Conservation (phyloP, 2,888 invertebrate species). For the Dysmachus trigonus region DNA sequence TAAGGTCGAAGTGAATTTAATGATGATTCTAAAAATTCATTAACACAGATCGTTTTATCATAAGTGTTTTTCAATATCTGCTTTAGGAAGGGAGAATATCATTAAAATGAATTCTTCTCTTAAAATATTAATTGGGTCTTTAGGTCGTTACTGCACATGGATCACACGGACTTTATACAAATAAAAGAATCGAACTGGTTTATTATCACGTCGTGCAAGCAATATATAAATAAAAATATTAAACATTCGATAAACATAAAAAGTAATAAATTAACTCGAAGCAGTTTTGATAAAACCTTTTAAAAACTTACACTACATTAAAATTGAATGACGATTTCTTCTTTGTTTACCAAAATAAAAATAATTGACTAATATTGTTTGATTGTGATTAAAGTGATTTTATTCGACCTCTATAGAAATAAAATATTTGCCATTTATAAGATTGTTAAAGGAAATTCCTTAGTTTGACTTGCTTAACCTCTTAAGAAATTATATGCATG, state of each 20-base stretch:
- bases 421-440: neutral
- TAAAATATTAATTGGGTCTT: neutral
- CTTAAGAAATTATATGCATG: neutral
- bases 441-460: neutral
- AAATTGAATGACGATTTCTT: neutral
- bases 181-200: neutral
- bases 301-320: neutral
- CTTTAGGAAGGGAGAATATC: neutral
- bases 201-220: neutral
- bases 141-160: neutral
- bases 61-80: neutral
- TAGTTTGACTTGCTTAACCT: neutral
- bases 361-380: neutral
- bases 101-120: neutral
- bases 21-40: neutral
- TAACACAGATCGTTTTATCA: neutral
- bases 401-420: neutral
- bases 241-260: neutral
- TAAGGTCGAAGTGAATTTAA: neutral
- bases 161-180: neutral
- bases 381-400: neutral
- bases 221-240: neutral
- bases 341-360: neutral
- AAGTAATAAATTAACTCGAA: neutral
- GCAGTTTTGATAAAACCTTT: neutral